Evolutionary conservation across 2,888 invertebrate genomes (phyloP).

Genomic region (Agrotis ipsilon): DNA sequence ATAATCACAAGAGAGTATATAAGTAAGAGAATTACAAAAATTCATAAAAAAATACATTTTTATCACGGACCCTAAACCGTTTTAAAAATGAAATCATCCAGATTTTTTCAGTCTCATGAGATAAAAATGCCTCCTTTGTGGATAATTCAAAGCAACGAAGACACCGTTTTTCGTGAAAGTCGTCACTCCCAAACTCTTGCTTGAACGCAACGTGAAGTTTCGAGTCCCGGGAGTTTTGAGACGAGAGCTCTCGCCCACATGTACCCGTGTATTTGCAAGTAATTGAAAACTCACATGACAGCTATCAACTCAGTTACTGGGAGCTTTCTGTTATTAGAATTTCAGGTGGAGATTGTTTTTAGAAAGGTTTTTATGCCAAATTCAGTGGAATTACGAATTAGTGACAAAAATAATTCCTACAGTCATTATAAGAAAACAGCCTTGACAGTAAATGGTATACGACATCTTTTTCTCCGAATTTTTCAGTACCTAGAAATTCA

Average conservation of each 20-base stretch:
- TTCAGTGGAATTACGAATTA: background rate
- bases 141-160: conserved; percentile 29
- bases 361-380: conserved; percentile 5
- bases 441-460: background rate
- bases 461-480: too few species aligned
- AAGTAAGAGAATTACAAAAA: too few species aligned
- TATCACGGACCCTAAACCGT: too few species aligned
- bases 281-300: conserved; percentile 43
- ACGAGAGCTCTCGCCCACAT: conserved; percentile 39
- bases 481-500: too few species aligned
- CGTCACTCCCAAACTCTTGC: conserved; percentile 38
- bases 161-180: conserved; percentile 37
- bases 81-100: background rate
- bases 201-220: conserved; percentile 43
- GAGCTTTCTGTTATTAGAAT: background rate
- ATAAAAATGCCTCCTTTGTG: conserved; percentile 31
- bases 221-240: conserved; percentile 47
- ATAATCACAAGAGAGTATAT: too few species aligned
- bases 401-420: background rate
- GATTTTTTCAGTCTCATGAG: background rate
- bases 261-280: conserved; percentile 46
- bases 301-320: conserved; percentile 23
- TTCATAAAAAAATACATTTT: too few species aligned
- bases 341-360: background rate
- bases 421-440: background rate